Base-by-base conservation (phyloP, 2,113 vertebrate genomes). In the Boulengeromyrus knoepffleri region DNA sequence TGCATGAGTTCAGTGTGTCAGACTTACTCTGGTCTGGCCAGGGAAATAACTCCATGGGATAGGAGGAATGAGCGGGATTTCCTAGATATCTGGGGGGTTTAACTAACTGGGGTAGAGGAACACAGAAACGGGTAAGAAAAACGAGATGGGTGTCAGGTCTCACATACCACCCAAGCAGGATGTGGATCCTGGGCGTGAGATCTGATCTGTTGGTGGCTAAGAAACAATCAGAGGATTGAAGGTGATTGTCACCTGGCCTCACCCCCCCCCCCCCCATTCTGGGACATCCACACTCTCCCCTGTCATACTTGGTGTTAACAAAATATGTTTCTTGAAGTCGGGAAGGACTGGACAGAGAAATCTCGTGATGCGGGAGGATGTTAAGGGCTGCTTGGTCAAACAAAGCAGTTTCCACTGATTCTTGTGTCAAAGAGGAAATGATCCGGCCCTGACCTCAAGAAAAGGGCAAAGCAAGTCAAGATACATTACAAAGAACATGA, bases 391-490 rank as follows among this genome's bases (percentile, higher is more conserved):
- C 94, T 90, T 90, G 1, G 90, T 93, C 92, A 91, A 94, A 90
- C 50, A 90, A 94, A 91, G 10, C 74, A 12, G 56, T 91, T 89
- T 93, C 89, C 92, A 93, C 94, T 94, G 94, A 95, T 91, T 93
- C 91, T 90, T 83, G 89, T 93, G 92, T 93, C 92, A 94, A 92
- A 93, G 91, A 94, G 94, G 94, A 95, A 95, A 94, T 89, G 91
- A 93, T 92, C 95, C 95, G 95, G 96, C 93, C 92, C 10, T 27
- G 47, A 89, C 93, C 95, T 94, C 74, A 92, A 93, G 93, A 93
- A 95, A 94, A 95, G 95, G 91, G 90, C 87, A 93, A 94, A 93
- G 93, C 94, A 93, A 49, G 39, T 86, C 24, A 90, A 91, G 93
- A 93, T 93, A 92, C 92, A 92, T 93, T 66, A 91, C 91, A 13